Percentiles rank a stretch among this genome's conserved stretches.
phyloP scores from a whole-genome alignment of 92 coral and sea anemone genomes.

The Isaurus tuberculatus region DNA sequence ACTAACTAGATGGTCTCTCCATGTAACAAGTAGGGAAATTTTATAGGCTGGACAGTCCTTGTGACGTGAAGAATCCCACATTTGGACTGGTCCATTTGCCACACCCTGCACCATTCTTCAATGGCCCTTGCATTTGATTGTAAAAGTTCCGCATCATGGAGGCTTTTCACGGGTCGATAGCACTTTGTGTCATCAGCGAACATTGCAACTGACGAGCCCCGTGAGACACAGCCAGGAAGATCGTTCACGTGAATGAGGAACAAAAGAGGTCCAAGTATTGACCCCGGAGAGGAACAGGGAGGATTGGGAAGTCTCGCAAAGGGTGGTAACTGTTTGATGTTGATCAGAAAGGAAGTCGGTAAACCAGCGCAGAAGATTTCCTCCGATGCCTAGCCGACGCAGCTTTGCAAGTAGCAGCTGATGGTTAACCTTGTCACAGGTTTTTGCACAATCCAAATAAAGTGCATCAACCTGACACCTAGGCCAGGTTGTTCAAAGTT shows the following conservation, averaged over 20 bases:
- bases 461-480: not conserved
- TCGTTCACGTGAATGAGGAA: not conserved
- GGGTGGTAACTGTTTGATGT: not conserved
- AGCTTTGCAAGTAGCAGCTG: not conserved
- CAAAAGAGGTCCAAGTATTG: not conserved
- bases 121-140: too few species aligned
- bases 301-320: not conserved
- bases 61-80: too few species aligned
- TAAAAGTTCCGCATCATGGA: too few species aligned
- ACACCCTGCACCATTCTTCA: too few species aligned
- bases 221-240: not conserved
- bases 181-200: not conserved
- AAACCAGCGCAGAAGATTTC: constrained; percentile 4
- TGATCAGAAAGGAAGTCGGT: not conserved
- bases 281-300: not conserved
- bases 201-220: not conserved
- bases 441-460: not conserved
- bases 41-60: too few species aligned
- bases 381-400: not conserved
- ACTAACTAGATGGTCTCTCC: not conserved
- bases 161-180: too few species aligned
- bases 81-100: too few species aligned
- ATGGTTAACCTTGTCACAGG: constrained; percentile 9
- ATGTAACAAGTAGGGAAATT: too few species aligned
- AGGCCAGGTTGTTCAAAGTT: too few species aligned